Base-by-base conservation (phyloP, 2,113 vertebrate genomes). In the Lophius piscatorius region DNA sequence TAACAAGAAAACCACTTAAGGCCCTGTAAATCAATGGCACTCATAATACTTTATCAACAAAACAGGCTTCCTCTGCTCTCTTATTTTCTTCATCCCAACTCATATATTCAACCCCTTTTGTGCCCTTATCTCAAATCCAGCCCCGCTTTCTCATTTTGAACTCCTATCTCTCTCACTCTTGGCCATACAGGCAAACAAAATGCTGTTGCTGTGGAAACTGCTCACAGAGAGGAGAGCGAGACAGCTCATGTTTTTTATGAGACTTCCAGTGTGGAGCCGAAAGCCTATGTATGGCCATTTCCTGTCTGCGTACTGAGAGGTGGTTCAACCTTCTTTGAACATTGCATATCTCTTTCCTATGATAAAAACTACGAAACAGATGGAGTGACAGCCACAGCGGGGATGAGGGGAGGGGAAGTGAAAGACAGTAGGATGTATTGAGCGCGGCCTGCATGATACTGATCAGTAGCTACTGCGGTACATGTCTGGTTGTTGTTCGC, bases 151-250 rank as follows among this genome's bases (percentile, higher is more conserved):
- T 71, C 73, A 48, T 64, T 73, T 78, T 57, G 12, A 54, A 67
- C 56, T 58, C 74, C 49, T 57, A 63, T 80, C 78, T 35, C 21
- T 58, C 50, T 62, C 52, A 65, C 63, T 81, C 84, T 76, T 74
- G 82, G 79, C 72, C 84, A 84, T 72, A 38, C 39, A 84, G 74
- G 77, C 78, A 82, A 89, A 89, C 85, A 91, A 87, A 90, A 87
- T 81, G 59, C 81, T 81, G 92, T 93, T 92, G 84, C 91, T 80
- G 90, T 92, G 90, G 92, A 88, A 92, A 93, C 90, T 78, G 83
- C 65, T 81, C 64, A 54, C 63, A 58, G 83, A 80, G 71, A 67
- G 38, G 58, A 66, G 82, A 75, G 75, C 54, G 77, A n/a, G n/a
- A n/a, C n/a, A n/a, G n/a, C n/a, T n/a, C n/a, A n/a, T n/a, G n/a